Percentiles rank a stretch among this genome's conserved stretches.
Evolutionary conservation across 1,140 invertebrate species (phyloP).

Genomic region (Sycophila sp.): DNA sequence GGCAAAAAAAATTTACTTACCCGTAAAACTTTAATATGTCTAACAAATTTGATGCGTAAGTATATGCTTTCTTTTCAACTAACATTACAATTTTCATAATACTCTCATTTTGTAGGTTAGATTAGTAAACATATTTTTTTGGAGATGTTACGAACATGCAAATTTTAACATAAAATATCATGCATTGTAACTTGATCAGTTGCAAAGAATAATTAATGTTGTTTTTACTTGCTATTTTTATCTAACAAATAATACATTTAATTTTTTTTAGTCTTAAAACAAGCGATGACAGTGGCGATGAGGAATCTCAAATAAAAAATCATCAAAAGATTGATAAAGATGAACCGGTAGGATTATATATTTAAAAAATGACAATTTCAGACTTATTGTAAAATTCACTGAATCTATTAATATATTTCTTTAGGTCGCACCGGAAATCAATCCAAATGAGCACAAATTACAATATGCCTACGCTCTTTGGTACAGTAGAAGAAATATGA

Average conservation of each 20-base stretch:
- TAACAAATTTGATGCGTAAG: constrained; percentile 75
- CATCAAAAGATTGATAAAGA: constrained; percentile 60
- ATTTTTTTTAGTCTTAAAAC: constrained; percentile 66
- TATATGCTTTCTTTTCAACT: constrained; percentile 6
- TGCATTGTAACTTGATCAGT: background rate
- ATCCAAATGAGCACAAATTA: constrained; percentile 83
- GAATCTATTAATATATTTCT: background rate
- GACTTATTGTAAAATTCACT: background rate
- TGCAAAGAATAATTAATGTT: too few relatives aligned
- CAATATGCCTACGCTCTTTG: constrained; percentile 91
- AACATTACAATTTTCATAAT: too few relatives aligned
- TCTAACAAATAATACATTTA: background rate
- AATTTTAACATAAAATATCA: too few relatives aligned
- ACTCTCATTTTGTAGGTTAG: constrained; percentile 43
- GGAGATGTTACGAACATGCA: too few relatives aligned
- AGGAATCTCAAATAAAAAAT: constrained; percentile 65
- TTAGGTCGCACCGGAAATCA: constrained; percentile 73
- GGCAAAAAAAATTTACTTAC: background rate
- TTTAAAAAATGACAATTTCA: background rate
- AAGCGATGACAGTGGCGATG: constrained; percentile 70
- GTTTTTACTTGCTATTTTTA: too few relatives aligned
- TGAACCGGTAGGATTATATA: constrained; percentile 54
- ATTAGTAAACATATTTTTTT: constrained; percentile 20
- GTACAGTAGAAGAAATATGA: constrained; percentile 82
- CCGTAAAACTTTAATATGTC: constrained; percentile 62